Evolutionary conservation across 1,140 invertebrate genomes (phyloP), one percentile per base, ranked within the genome.

Genomic region (Tribolium castaneum): DNA sequence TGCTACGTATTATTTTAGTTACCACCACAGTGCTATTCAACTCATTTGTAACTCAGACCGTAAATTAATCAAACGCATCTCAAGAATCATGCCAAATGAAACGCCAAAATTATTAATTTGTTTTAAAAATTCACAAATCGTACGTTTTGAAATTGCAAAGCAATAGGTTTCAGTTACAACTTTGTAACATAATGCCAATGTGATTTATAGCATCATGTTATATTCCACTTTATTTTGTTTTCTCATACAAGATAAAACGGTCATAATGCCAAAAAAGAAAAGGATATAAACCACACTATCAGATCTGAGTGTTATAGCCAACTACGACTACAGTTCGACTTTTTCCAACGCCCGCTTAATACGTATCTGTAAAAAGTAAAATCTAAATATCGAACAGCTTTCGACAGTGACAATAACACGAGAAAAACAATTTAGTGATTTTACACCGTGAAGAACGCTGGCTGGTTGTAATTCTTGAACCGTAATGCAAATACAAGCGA

Each of bases 1-100:
- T 66, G 59, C 59, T 66, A 66, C 59, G 59, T 66, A 66, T 66
- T 66, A 66, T 66, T 66, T 66, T 66, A 66, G 59, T 66, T 66
- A 66, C 59, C 59, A 66, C 59, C 59, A 35, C 59, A 35, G 59
- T 66, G 59, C 59, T 34, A 66, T 66, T 66, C 59, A 66, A 66
- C 30, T 66, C 59, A 66, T 66, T 66, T 66, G 59, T 66, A 66
- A 39, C 59, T 30, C 59, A 66, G 25, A 34, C 59, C 12, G 25
- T 12, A 66, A 66, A 66, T 66, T 66, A 66, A 66, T 66, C 59
- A 66, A 66, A 66, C 59, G 35, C 59, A 35, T 66, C 59, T 66
- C 59, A 66, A 66, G 59, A 66, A 66, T 66, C 30, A 35, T 35
- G 30, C 59, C 14, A 66, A 66, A 66, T 66, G 16, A 66, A 59